Percentiles rank a stretch among this genome's conserved stretches.
Evolutionary conservation across 2,797 vertebrate genomes (phyloP).

Genomic region (Cetoscarus ocellatus): DNA sequence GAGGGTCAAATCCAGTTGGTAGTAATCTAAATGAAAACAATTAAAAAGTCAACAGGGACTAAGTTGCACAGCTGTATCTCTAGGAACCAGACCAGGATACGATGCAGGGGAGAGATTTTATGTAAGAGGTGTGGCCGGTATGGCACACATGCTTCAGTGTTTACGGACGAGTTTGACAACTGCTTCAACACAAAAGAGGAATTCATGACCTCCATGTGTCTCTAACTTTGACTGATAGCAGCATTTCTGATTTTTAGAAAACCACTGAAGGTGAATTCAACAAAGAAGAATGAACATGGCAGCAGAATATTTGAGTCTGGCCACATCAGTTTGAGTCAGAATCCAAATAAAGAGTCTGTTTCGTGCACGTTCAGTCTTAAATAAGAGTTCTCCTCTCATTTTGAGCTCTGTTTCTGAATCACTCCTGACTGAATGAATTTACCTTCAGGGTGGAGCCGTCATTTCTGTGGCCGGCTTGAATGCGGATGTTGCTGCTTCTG

Average conservation of each 20-base stretch:
- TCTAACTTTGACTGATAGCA: neutral
- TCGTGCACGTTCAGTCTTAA: neutral
- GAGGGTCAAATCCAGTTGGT: too few species aligned
- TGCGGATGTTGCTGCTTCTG: slow-evolving; percentile 20
- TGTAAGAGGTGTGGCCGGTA: slow-evolving; percentile 7
- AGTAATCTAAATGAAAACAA: too few species aligned
- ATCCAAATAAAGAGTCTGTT: neutral
- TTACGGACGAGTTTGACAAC: slow-evolving; percentile 20
- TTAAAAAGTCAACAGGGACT: neutral
- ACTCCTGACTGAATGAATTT: slow-evolving; percentile 38
- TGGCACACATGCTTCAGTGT: neutral
- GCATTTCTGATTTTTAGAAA: neutral
- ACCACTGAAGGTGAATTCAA: too few species aligned
- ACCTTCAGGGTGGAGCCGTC: slow-evolving; percentile 40
- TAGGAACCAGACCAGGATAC: slow-evolving; percentile 30
- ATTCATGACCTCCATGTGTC: neutral
- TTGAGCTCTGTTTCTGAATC: slow-evolving; percentile 19
- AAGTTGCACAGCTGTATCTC: neutral
- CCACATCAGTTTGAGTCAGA: too few species aligned
- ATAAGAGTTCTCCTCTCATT: neutral
- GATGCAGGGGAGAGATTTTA: neutral
- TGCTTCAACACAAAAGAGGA: neutral
- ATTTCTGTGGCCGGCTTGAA: neutral
- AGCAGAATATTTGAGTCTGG: too few species aligned
- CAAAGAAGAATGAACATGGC: neutral